Evolutionary conservation across 1,140 invertebrate genomes (phyloP).

Genomic region (Cyphomyrmex costatus): DNA sequence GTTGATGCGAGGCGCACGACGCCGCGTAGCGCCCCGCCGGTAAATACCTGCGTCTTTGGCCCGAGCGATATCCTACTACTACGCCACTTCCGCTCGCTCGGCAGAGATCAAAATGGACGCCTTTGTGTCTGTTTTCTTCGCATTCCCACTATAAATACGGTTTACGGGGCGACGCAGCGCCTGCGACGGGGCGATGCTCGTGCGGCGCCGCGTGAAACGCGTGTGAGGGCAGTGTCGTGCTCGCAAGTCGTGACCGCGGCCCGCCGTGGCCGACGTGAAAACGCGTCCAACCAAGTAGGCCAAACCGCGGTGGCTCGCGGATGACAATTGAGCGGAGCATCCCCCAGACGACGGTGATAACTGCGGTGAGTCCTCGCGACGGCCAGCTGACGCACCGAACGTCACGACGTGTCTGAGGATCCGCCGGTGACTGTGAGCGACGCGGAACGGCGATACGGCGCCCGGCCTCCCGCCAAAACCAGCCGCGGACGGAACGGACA

Average conservation of each 20-base stretch:
- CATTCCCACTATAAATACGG: slow-evolving; percentile 84
- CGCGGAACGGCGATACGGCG: slow-evolving; percentile 51
- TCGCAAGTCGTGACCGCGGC: slow-evolving; percentile 53
- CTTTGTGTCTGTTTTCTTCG: slow-evolving; percentile 87
- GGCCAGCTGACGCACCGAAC: slow-evolving; percentile 5
- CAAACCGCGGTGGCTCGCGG: slow-evolving; percentile 78
- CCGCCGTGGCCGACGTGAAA: slow-evolving; percentile 68
- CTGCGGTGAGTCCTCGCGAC: slow-evolving; percentile 22
- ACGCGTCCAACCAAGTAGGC: slow-evolving; percentile 84
- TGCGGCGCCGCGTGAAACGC: slow-evolving; percentile 74
- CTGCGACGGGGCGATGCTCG: slow-evolving; percentile 79
- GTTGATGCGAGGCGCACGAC: neutral
- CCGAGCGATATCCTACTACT: slow-evolving; percentile 81
- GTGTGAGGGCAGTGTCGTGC: slow-evolving; percentile 72
- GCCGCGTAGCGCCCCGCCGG: slow-evolving; percentile 61
- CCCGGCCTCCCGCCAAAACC: slow-evolving; percentile 76
- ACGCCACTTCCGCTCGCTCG: slow-evolving; percentile 86
- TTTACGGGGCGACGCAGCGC: slow-evolving; percentile 76
- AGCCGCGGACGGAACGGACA: slow-evolving; percentile 67
- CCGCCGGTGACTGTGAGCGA: slow-evolving; percentile 27
- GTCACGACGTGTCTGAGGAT: slow-evolving; percentile 3
- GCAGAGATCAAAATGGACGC: slow-evolving; percentile 87
- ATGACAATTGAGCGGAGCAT: slow-evolving; percentile 84
- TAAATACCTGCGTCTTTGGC: slow-evolving; percentile 77
- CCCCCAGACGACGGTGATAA: slow-evolving; percentile 67